These are phyloP conservation scores for Perithous albicinctus DNA, from an alignment of 2,888 invertebrate species.

Conservation along the genomic window DNA sequence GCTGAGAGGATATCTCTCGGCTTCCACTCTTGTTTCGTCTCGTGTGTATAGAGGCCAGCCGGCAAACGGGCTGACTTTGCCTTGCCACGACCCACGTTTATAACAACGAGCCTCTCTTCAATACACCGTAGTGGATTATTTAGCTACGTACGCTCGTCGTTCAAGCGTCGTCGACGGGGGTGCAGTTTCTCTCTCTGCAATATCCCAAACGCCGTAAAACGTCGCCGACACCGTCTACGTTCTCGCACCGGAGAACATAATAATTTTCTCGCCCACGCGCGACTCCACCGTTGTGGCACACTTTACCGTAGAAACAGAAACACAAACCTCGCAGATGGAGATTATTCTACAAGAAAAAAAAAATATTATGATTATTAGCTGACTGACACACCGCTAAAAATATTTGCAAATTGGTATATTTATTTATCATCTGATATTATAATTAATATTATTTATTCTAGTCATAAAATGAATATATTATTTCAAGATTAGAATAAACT, in stretches of 20 bases:
- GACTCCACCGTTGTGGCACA: conserved; percentile 60
- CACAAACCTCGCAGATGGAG: conserved; percentile 5
- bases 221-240: conserved; percentile 7
- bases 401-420: too few relatives aligned
- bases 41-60: conserved; percentile 35
- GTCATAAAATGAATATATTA: too few relatives aligned
- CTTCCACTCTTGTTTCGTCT: conserved; percentile 59
- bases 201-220: background rate
- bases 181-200: conserved; percentile 47
- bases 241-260: conserved; percentile 42
- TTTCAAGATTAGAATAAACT: too few relatives aligned
- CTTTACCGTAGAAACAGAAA: conserved; percentile 50
- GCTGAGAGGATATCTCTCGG: conserved; percentile 53
- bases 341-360: conserved; percentile 16
- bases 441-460: too few relatives aligned
- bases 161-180: conserved; percentile 47
- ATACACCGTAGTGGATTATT: conserved; percentile 63
- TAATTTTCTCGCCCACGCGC: conserved; percentile 62
- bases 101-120: conserved; percentile 23
- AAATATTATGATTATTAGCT: conserved; percentile 4
- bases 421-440: too few relatives aligned
- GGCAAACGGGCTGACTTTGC: conserved; percentile 26
- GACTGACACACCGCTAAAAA: too few relatives aligned
- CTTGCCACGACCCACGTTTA: background rate
- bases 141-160: conserved; percentile 54